Evolutionary conservation across 2,113 vertebrate genomes (phyloP).

Genomic region (Podarcis muralis): DNA sequence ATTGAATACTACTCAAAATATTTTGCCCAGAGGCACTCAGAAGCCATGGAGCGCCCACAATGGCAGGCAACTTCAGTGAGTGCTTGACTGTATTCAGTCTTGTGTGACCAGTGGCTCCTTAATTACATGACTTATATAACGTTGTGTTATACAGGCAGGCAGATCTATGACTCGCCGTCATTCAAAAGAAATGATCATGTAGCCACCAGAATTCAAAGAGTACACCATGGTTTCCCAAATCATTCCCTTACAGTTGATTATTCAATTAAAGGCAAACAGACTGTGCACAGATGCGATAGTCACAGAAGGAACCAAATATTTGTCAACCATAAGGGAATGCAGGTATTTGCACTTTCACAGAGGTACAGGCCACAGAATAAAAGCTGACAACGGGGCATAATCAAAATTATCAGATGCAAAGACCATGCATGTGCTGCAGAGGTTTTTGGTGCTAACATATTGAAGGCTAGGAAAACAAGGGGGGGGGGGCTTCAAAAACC

Average conservation of each 20-base stretch:
- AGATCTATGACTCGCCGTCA: conserved; percentile 11
- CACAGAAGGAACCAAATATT: neutral
- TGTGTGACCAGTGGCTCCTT: conserved; percentile 5
- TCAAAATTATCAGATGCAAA: conserved; percentile 29
- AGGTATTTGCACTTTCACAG: neutral
- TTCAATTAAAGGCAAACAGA: conserved; percentile 35
- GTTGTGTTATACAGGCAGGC: conserved; percentile 22
- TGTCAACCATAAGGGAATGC: conserved; percentile 13
- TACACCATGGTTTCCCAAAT: conserved; percentile 36
- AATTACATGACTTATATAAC: conserved; percentile 1
- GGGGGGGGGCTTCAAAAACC: conserved; percentile 57
- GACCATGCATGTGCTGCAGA: conserved; percentile 40
- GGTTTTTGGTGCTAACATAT: conserved; percentile 39
- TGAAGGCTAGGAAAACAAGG: conserved; percentile 46
- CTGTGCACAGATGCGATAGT: conserved; percentile 38
- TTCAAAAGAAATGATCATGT: conserved; percentile 38
- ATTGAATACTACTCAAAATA: too few species aligned
- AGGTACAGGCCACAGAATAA: neutral
- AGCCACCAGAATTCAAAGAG: conserved; percentile 29
- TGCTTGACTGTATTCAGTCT: neutral
- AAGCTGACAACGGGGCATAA: conserved; percentile 40
- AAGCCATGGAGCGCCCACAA: neutral
- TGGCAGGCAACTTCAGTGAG: neutral
- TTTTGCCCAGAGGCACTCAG: neutral
- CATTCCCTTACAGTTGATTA: conserved; percentile 26